Percentiles rank a stretch among this genome's conserved stretches.
These are phyloP conservation scores for Gadus chalcogrammus DNA, from an alignment of 2,113 vertebrate genomes.

Conservation along the genomic window DNA sequence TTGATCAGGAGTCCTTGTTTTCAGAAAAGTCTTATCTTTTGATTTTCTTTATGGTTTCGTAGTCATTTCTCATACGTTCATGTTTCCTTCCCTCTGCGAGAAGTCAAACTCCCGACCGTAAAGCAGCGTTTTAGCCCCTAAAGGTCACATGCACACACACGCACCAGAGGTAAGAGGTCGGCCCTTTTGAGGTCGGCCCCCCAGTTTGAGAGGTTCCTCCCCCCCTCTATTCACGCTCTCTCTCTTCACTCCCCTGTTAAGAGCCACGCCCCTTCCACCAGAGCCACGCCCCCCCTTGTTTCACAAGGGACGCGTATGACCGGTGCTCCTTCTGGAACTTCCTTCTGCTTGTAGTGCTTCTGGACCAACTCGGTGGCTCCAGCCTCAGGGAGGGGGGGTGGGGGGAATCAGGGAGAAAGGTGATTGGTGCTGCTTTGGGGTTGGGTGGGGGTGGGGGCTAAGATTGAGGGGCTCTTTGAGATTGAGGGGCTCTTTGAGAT, in stretches of 20 bases:
- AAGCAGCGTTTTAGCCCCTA: constrained; percentile 73
- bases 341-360: constrained; percentile 48
- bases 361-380: constrained; percentile 16
- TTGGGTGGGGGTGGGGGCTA: constrained; percentile 8
- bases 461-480: not conserved
- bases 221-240: constrained; percentile 48
- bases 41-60: constrained; percentile 61
- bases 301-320: constrained; percentile 56
- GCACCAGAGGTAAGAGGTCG: constrained; percentile 53
- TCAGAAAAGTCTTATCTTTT: constrained; percentile 57
- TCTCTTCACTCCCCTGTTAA: constrained; percentile 30
- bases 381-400: not conserved
- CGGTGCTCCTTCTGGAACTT: constrained; percentile 10
- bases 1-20: constrained; percentile 73
- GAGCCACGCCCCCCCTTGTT: constrained; percentile 52
- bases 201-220: constrained; percentile 29
- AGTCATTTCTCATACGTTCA: constrained; percentile 62
- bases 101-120: constrained; percentile 59
- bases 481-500: too few relatives aligned
- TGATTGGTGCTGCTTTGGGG: not conserved
- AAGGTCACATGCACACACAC: constrained; percentile 26
- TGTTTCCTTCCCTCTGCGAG: constrained; percentile 51
- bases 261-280: too few relatives aligned
- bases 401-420: not conserved
- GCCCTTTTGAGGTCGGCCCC: not conserved